A percentile compares a stretch with the other conserved stretches of the same genome.
Evolutionary conservation across 2,797 vertebrate species (phyloP).

Genomic region (Lateolabrax maculatus): DNA sequence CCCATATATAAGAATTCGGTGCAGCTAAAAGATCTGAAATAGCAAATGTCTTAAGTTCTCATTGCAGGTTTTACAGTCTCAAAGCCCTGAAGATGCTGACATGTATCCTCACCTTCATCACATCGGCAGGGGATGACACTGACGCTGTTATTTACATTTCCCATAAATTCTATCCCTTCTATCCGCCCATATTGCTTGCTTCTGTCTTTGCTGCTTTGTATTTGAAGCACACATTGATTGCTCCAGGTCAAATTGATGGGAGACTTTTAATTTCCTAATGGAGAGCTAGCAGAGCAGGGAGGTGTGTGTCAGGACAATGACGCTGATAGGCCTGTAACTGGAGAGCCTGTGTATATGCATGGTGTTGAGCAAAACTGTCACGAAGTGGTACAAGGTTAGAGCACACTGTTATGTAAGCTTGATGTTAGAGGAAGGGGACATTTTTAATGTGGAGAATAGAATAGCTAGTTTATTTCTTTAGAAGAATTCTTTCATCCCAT

Average conservation of each 20-base stretch:
- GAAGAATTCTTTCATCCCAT: background rate
- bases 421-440: background rate
- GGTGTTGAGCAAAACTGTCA: slow-evolving; percentile 14
- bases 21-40: background rate
- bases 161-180: slow-evolving; percentile 23
- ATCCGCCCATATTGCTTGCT: background rate
- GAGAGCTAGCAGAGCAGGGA: slow-evolving; percentile 47
- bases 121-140: slow-evolving; percentile 14
- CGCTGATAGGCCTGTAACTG: slow-evolving; percentile 19
- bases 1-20: background rate
- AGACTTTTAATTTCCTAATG: slow-evolving; percentile 84
- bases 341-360: background rate
- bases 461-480: background rate
- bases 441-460: background rate
- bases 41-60: background rate
- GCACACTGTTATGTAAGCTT: slow-evolving; percentile 21
- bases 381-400: slow-evolving; percentile 21
- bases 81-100: slow-evolving; percentile 10
- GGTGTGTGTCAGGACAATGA: slow-evolving; percentile 24
- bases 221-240: slow-evolving; percentile 66
- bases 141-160: slow-evolving; percentile 39
- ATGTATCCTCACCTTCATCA: slow-evolving; percentile 2
- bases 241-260: slow-evolving; percentile 66
- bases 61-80: background rate
- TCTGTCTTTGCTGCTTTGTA: slow-evolving; percentile 55